Conservation (phyloP, 37 sponge, comb jelly and placozoan genomes). For the Axinella damicornis region DNA sequence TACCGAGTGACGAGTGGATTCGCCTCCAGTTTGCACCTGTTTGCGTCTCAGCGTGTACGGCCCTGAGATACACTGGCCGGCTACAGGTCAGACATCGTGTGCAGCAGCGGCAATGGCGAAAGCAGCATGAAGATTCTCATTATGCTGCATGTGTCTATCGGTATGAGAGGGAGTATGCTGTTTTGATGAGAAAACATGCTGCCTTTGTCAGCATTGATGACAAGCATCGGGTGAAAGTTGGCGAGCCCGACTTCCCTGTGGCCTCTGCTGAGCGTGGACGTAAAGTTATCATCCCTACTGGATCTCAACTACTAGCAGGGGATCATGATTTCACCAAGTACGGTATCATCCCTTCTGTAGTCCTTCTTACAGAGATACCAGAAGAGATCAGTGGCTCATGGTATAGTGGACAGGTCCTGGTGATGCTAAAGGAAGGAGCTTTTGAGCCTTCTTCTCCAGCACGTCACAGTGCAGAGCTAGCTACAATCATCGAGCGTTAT, state of each 20-base stretch:
- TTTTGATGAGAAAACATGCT: too few relatives aligned
- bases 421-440: slow-evolving; percentile 30
- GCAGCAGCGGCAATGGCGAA: neutral
- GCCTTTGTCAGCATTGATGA: too few relatives aligned
- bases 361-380: neutral
- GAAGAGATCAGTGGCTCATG: neutral
- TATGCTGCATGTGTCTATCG: too few relatives aligned
- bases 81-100: too few relatives aligned
- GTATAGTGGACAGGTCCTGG: slow-evolving; percentile 37
- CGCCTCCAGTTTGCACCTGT: slow-evolving; percentile 33
- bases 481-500: neutral
- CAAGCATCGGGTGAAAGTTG: too few relatives aligned
- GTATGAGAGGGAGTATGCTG: too few relatives aligned
- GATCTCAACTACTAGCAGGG: neutral
- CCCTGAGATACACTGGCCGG: too few relatives aligned
- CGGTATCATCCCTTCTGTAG: slow-evolving; percentile 5
- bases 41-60: too few relatives aligned
- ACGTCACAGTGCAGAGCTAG: slow-evolving; percentile 32
- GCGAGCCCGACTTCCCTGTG: neutral
- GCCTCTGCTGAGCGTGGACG: slow-evolving; percentile 1
- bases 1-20: slow-evolving; percentile 46
- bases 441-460: slow-evolving; percentile 52
- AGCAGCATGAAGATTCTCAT: too few relatives aligned
- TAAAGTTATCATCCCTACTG: neutral
- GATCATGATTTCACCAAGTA: slow-evolving; percentile 12